These are phyloP conservation scores for Piaya cayana DNA, from an alignment of 2,113 vertebrate species.

Conservation along the genomic window DNA sequence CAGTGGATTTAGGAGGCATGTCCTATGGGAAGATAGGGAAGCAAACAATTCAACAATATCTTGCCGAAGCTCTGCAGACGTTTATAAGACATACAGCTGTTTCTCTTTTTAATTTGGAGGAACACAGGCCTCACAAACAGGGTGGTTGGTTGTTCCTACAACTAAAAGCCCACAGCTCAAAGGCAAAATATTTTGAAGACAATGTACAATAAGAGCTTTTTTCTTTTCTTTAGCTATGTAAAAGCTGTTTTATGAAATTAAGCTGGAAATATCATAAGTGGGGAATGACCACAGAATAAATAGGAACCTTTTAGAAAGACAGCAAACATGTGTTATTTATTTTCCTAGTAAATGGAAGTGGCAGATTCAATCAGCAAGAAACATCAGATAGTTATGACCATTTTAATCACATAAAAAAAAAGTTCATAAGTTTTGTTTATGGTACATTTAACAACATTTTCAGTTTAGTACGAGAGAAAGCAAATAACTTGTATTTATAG, in stretches of 20 bases:
- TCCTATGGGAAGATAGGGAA: conserved; percentile 3
- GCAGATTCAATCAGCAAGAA: conserved; percentile 98
- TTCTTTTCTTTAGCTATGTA: conserved; percentile 69
- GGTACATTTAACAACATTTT: conserved; percentile 86
- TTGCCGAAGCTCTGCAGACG: background rate
- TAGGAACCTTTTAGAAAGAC: conserved; percentile 80
- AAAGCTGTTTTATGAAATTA: conserved; percentile 83
- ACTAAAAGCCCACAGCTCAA: conserved; percentile 75
- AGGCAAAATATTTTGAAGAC: conserved; percentile 78
- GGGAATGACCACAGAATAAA: conserved; percentile 84
- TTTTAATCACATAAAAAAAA: conserved; percentile 93
- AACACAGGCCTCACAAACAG: conserved; percentile 53
- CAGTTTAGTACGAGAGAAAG: conserved; percentile 72
- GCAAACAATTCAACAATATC: conserved; percentile 31
- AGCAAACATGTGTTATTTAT: conserved; percentile 97
- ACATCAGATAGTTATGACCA: conserved; percentile 93
- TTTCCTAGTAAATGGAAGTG: conserved; percentile 93
- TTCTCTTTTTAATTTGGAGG: conserved; percentile 72
- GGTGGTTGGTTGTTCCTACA: conserved; percentile 65
- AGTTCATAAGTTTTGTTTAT: conserved; percentile 80
- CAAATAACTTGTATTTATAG: conserved; percentile 79
- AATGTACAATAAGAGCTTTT: conserved; percentile 74
- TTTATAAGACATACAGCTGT: conserved; percentile 64
- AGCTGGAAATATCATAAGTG: conserved; percentile 83
- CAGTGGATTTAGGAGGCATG: conserved; percentile 30